Base-by-base conservation (phyloP, 2,113 vertebrate species). In the Quiscalus mexicanus region DNA sequence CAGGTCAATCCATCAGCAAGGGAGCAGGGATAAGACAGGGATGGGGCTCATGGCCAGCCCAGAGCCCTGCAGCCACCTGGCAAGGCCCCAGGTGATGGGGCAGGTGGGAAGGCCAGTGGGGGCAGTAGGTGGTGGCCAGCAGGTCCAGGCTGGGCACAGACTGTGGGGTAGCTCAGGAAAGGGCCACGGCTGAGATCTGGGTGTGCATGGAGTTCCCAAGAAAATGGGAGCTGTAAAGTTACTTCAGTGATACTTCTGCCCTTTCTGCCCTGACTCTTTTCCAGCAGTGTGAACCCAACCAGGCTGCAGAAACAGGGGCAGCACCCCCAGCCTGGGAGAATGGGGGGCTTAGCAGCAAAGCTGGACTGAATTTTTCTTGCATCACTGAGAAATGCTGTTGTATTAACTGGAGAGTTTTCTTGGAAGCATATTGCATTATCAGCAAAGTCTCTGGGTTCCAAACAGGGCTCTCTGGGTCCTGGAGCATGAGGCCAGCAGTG, bases 71-170 rank as follows among this genome's bases (percentile, higher is more conserved):
- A 53, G 8, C n/a, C 3, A 1, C 11, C 47, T 33, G 4, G 20
- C 39, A 56, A 30, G 27, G 23, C 53, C 20, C 12, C 44, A 42
- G 49, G 11, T 37, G 67, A n/a, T 41, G 25, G 24, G 24, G 11
- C 39, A 49, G n/a, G 27, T 13, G 15, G 0, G 0, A 50, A 6
- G 20, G 5, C 44, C 73, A 11, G 7, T 1, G 11, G n/a, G 23
- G 12, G 31, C 53, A 50, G 59, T 1, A 33, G 59, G 33, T n/a
- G 59, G 17, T 25, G 24, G 14, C 24, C 64, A 84, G 53, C n/a
- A n/a, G 20, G 17, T 31, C 28, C 6, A 18, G 60, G 27, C 2
- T 64, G 60, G 19, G 28, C 20, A 18, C 33, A 53, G 64, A 15
- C 45, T 12, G 10, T 17, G 7, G 19, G n/a, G 25, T 11, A 28